phyloP scores from a whole-genome alignment of 2,888 invertebrate genomes.

The Frankliniella fusca region DNA sequence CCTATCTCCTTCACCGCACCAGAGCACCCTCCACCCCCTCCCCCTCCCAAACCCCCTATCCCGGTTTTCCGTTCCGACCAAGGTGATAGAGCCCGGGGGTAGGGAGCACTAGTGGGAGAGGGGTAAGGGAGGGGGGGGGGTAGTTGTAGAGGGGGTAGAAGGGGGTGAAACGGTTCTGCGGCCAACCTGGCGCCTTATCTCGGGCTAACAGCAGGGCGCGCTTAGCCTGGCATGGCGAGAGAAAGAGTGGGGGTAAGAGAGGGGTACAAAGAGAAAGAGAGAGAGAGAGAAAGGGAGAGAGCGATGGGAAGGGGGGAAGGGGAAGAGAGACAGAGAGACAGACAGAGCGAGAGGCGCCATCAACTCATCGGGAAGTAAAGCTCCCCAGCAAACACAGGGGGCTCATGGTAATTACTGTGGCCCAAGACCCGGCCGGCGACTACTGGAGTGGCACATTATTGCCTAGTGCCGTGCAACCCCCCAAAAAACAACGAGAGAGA shows the following conservation, averaged over 20 bases:
- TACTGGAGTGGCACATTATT: too few species aligned
- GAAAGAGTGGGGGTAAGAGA: neutral
- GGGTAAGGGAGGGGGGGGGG: neutral
- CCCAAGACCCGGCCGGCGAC: neutral
- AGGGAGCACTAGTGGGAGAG: neutral
- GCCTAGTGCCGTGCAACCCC: too few species aligned
- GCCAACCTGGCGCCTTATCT: slow-evolving; percentile 13
- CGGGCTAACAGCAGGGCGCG: neutral
- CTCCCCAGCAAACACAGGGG: neutral
- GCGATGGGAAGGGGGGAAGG: neutral
- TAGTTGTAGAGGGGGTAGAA: neutral
- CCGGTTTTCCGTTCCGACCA: neutral
- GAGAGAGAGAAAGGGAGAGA: neutral
- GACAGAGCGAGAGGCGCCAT: neutral
- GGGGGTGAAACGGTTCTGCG: neutral
- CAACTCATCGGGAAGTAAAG: neutral
- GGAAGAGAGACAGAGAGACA: too few species aligned
- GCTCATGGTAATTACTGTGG: neutral
- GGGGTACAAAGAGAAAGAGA: neutral
- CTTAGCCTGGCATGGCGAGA: neutral
- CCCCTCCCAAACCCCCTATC: neutral
- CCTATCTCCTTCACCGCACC: too few species aligned
- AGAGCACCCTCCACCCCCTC: neutral
- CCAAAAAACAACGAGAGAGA: too few species aligned
- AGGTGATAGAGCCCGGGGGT: neutral